Evolutionary conservation across 2,113 vertebrate species (phyloP).

Genomic region (Oreochromis spilurus): DNA sequence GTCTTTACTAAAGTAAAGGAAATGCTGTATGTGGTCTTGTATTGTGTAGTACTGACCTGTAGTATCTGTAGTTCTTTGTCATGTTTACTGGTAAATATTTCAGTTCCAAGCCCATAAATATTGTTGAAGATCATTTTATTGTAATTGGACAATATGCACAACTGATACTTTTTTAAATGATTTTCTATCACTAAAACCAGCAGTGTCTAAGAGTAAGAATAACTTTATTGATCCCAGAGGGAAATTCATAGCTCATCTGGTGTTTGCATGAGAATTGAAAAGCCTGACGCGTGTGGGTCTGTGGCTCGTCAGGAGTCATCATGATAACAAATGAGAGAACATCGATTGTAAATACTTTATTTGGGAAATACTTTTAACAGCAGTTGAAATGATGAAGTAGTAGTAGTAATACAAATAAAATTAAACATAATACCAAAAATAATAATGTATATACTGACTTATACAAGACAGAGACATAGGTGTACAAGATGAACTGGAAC

Average conservation of each 20-base stretch:
- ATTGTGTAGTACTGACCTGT: not conserved
- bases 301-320: not conserved
- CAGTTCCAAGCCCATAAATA: rapidly evolving
- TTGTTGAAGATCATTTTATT: not conserved
- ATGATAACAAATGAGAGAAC: not conserved
- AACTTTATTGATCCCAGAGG: not conserved
- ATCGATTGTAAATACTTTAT: not conserved
- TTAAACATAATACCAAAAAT: not conserved
- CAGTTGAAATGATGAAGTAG: not conserved
- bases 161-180: rapidly evolving
- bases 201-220: not conserved
- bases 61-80: not conserved
- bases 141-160: not conserved
- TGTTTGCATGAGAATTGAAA: not conserved
- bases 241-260: not conserved
- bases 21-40: not conserved
- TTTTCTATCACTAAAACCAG: not conserved
- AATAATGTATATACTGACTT: not conserved
- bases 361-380: not conserved
- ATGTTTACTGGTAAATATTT: not conserved
- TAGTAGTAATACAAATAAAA: not conserved
- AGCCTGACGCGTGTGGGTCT: not conserved
- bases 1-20: not conserved
- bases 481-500: not conserved
- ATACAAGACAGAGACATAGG: not conserved